These are phyloP conservation scores for Odontomachus brunneus DNA, from an alignment of 1,140 invertebrate species.

Conservation along the genomic window DNA sequence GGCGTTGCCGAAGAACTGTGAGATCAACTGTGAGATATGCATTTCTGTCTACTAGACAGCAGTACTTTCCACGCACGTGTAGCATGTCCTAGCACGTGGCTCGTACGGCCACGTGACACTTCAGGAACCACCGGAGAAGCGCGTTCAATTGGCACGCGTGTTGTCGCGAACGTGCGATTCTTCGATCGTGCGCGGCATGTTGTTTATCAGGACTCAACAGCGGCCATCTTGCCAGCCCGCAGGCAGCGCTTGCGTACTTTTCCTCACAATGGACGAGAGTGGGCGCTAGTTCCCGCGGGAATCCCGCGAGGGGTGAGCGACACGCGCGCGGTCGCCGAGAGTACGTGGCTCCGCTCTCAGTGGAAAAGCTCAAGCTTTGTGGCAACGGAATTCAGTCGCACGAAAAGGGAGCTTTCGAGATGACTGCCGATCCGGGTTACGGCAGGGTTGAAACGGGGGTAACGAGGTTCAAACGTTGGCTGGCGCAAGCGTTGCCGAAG, in stretches of 20 bases:
- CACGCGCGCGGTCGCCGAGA: neutral
- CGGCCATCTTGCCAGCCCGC: conserved; percentile 73
- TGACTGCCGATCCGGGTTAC: conserved; percentile 6
- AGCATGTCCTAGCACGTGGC: conserved; percentile 44
- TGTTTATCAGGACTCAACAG: conserved; percentile 70
- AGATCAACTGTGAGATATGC: conserved; percentile 71
- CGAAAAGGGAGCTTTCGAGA: conserved; percentile 33
- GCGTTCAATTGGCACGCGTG: conserved; percentile 35
- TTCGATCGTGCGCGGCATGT: conserved; percentile 65
- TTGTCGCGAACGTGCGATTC: conserved; percentile 23
- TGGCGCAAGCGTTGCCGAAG: neutral
- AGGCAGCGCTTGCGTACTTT: conserved; percentile 71
- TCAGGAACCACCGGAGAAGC: conserved; percentile 33
- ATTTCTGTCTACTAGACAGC: conserved; percentile 12
- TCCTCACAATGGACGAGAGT: conserved; percentile 31
- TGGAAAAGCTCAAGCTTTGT: conserved; percentile 30
- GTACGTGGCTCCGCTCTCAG: conserved; percentile 54
- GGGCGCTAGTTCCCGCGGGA: conserved; percentile 68
- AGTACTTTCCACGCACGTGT: conserved; percentile 5
- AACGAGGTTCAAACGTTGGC: conserved; percentile 16
- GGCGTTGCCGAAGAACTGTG: conserved; percentile 75
- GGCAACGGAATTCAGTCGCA: neutral
- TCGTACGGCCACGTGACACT: conserved; percentile 32
- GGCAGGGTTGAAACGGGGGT: neutral
- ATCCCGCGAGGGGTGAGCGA: neutral